Base-by-base conservation (phyloP, 2,797 vertebrate species). In the Xiphophorus birchmanni region DNA sequence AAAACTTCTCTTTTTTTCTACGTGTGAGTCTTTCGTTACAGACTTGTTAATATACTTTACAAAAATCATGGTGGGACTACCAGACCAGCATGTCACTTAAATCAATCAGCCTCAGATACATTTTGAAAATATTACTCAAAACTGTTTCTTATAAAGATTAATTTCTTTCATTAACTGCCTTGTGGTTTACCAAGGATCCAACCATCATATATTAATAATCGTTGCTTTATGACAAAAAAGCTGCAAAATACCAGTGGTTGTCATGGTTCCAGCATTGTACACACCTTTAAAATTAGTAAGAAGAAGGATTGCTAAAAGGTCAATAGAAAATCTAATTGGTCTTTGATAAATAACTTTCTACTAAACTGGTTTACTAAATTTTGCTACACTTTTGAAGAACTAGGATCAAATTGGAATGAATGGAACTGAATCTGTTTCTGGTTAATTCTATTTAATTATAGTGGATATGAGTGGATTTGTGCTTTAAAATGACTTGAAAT, bases 11-110 rank as follows among this genome's bases (percentile, higher is more conserved):
- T 0, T 1, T n/a, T 73, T 81, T 75, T 78, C 58, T 79, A 47
- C 29, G 63, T 84, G 80, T 77, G 82, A 11, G 52, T 77, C 74
- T 88, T 90, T 89, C 86, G 83, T 87, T 88, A 44, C 32, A 13
- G 42, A 77, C 80, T 81, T 73, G 3, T 83, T 87, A 83, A 85
- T 77, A 29, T 58, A 50, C 76, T 67, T 88, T 80, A 79, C 75
- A 91, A 89, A 88, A 87, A 88, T 85, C 73, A 69, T 10, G 54
- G 18, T 77, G 82, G 10, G 18, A 56, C 21, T 32, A 47, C 45
- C 12, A 17, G 29, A 17, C 18, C 56, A 13, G n/a, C 1, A 76
- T 21, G 69, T 58, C 60, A 56, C n/a, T 2, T 58, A 13, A 32
- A 60, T 60, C 29, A 60, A 0, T 32, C 12, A 60, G 29, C 29